Base-by-base conservation (phyloP, 2,888 invertebrate species). In the Xylophagus ater region DNA sequence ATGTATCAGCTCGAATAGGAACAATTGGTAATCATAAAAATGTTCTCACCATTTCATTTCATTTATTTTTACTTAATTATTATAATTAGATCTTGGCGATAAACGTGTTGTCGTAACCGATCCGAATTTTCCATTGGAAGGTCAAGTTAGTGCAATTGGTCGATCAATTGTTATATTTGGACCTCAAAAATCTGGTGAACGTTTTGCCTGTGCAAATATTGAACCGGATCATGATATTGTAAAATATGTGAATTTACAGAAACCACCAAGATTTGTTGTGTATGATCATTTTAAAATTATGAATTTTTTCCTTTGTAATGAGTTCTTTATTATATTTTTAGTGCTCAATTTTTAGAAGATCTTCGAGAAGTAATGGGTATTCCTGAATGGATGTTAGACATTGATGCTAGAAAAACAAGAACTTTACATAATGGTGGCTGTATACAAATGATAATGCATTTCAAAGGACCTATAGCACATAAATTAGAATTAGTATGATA, bases 161-260 rank as follows among this genome's bases (percentile, higher is more conserved):
- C 76, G 82, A 40, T 89, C 90, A 3, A 74, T 93, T 47, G 84
- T 93, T 1, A 76, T 93, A 48, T 76, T 85, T 57, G 81, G 81
- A 4, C 78, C 85, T 4, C 80, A 84, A 42, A 66, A 74, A 45
- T 76, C 78, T 33, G 58, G 71, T 8, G 78, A 81, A 47, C 69
- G 82, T 48, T 82, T 82, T 58, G 89, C 90, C 2, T 92, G 92
- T 61, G 90, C 90, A 37, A 92, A 90, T 60, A 86, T 93, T 45
- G 82, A 84, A 56, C 84, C 87, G 0, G 92, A 92, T 58, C 79
- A 85, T 56, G 86, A 92, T 59, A 86, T 90, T 45, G 79, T 90
- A 35, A 90, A 89, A 65, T 89, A 82, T 54, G 81, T 82, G 1
- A 89, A 89, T 51, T 76, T 92, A 20, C 78, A 82, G 60, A 85